Evolutionary conservation across 1,140 invertebrate genomes (phyloP).

Genomic region (Pectinophora gossypiella): DNA sequence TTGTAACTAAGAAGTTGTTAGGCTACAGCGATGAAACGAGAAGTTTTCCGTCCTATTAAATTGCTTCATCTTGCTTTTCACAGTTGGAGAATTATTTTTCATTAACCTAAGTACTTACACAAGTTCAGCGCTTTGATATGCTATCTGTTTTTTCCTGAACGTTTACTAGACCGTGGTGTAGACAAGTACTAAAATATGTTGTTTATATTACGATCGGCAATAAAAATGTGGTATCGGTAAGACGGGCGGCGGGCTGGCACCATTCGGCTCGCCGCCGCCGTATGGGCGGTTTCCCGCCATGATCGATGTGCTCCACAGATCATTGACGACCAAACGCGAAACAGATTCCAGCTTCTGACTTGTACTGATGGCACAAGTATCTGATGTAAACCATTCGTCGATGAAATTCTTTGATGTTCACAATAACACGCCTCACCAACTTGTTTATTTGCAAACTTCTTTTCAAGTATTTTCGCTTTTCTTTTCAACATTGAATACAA

Average conservation of each 20-base stretch:
- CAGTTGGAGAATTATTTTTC: no score
- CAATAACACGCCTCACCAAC: neutral
- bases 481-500: no score
- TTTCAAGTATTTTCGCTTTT: neutral
- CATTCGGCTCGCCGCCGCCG: constrained; percentile 1
- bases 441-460: neutral
- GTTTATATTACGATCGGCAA: neutral
- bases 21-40: no score
- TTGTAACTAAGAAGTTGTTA: no score
- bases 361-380: constrained; percentile 20
- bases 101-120: no score
- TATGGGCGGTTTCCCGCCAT: constrained; percentile 17
- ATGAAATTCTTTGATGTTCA: constrained; percentile 33
- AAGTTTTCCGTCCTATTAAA: no score
- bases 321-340: constrained; percentile 29
- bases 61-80: no score
- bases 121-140: no score
- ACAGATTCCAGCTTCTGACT: constrained; percentile 26
- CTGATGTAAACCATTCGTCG: constrained; percentile 33
- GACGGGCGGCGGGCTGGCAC: neutral
- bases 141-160: no score
- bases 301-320: constrained; percentile 29
- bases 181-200: neutral
- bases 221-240: neutral
- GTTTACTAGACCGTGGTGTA: no score